Conservation (phyloP, 2,113 vertebrate species). For the Rhinopomastus cyanomelas region DNA sequence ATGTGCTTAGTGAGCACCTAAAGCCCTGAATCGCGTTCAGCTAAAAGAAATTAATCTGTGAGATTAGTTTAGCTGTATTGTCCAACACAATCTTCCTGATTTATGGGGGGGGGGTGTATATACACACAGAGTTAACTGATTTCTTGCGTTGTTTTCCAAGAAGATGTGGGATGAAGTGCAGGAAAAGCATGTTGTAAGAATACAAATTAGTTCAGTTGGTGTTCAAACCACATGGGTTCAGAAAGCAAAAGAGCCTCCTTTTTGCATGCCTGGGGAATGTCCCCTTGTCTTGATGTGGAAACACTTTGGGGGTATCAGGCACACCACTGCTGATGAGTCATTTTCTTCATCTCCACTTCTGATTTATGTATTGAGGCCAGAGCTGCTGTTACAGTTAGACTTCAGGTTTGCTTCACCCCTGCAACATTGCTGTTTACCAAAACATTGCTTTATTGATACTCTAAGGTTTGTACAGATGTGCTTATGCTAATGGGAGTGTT, state of each 20-base stretch:
- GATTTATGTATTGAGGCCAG: conserved; percentile 33
- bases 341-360: not conserved
- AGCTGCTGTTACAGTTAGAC: conserved; percentile 4
- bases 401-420: not conserved
- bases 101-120: not conserved
- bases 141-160: not conserved
- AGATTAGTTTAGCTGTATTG: not conserved
- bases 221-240: not conserved
- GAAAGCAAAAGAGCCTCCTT: not conserved
- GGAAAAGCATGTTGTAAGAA: not conserved
- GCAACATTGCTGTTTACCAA: not conserved
- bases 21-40: not conserved
- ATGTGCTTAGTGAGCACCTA: not conserved
- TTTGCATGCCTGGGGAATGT: not conserved
- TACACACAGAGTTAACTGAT: not conserved
- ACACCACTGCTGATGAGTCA: conserved; percentile 7
- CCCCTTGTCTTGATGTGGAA: not conserved
- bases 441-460: conserved; percentile 6
- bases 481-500: not conserved
- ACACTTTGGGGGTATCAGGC: not conserved
- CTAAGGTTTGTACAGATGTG: not conserved
- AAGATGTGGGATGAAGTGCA: not conserved
- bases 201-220: not conserved
- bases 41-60: not conserved
- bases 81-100: not conserved